Base-by-base conservation (phyloP, 2,888 invertebrate species). In the Drosophila vallismaia region DNA sequence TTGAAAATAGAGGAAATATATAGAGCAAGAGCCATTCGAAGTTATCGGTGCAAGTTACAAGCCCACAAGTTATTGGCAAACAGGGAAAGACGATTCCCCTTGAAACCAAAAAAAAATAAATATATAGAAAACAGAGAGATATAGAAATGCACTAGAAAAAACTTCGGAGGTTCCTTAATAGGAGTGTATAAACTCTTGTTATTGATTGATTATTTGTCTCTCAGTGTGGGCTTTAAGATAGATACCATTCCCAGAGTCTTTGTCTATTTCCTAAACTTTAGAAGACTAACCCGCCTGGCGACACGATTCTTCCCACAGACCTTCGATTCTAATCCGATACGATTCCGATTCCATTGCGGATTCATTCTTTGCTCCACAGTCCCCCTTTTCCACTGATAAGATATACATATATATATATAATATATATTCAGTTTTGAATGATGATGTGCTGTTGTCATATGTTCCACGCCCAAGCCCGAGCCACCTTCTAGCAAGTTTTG, bases 401-500 rank as follows among this genome's bases (percentile, higher is more conserved):
- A 83, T 86, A 88, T 29, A 42, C 19, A 14, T 33, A 38, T 12
- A 12, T 12, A 8, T 36, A 40, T 40, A 12, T 38, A 14, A 40
- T 14, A 12, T 19, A 42, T 42, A 42, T 46, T 7, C 5, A 24
- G 8, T 36, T 79, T 88, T 89, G 89, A 88, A 88, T 88, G 89
- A 88, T 88, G 88, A 89, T 88, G 89, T 89, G 86, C 79, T 74
- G 72, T 74, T 88, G 83, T 83, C 86, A 82, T 71, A 73, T 71
- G 86, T 73, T 73, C 50, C 46, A 29, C 40, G 19, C 19, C 19
- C 19, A 19, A 19, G 5, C n/a, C 12, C 33, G 10, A 33, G 33
- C 10, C 10, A 10, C 42, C 10, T 26, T 19, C 5, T 14, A 14
- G n/a, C 12, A 4, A 9, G 10, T 44, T 9, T n/a, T 12, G 44